Conservation (phyloP, 2,797 vertebrate genomes). For the Thaleichthys pacificus region DNA sequence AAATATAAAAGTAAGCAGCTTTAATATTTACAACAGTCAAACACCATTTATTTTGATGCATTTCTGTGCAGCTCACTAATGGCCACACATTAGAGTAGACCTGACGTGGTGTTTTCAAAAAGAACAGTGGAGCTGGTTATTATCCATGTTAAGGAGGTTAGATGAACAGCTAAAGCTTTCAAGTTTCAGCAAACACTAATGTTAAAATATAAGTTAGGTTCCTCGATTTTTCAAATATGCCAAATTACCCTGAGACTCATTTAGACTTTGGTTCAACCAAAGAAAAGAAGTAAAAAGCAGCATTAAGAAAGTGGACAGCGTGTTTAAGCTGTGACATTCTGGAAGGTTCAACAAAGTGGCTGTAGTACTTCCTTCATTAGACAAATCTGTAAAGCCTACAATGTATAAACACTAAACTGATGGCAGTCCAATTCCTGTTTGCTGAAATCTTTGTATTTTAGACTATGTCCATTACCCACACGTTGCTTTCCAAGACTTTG, state of each 20-base stretch:
- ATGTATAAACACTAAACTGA: too few species aligned
- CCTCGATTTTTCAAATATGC: neutral
- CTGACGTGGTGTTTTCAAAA: neutral
- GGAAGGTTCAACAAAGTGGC: neutral
- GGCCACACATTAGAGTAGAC: too few species aligned
- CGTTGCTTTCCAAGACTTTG: constrained; percentile 30
- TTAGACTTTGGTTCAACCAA: neutral
- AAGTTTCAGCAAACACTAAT: neutral
- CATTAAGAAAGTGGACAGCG: constrained; percentile 1
- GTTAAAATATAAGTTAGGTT: neutral
- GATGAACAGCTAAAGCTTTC: neutral
- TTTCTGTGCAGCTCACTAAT: too few species aligned
- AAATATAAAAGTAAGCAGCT: too few species aligned
- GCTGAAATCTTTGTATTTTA: constrained; percentile 15
- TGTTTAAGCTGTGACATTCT: constrained; percentile 5
- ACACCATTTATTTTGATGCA: too few species aligned
- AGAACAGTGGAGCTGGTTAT: neutral
- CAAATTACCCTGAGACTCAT: constrained; percentile 3
- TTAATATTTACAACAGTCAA: too few species aligned
- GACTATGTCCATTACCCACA: constrained; percentile 33
- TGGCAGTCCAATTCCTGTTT: neutral
- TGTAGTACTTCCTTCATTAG: neutral
- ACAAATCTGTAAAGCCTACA: neutral
- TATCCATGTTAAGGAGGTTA: neutral
- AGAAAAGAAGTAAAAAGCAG: neutral